Percentiles rank a stretch among this genome's conserved stretches.
Conservation (phyloP, 2,888 invertebrate genomes). For the Acrobasis repandana region DNA sequence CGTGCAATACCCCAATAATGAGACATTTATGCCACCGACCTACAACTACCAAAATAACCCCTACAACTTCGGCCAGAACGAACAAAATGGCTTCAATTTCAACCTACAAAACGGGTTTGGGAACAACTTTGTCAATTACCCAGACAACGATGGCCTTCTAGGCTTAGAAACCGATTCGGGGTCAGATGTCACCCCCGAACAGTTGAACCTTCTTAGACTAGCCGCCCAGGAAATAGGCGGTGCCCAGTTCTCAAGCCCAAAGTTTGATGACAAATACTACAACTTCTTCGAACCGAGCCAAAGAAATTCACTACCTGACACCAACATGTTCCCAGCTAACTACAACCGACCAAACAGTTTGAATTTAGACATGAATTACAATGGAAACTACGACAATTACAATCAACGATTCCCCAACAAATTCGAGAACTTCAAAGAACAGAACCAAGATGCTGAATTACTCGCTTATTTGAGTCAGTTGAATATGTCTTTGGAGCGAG, state of each 20-base stretch:
- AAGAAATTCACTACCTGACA: constrained; percentile 72
- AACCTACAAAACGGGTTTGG: constrained; percentile 63
- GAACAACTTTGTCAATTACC: constrained; percentile 64
- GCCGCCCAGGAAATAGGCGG: constrained; percentile 80
- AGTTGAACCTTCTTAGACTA: constrained; percentile 70
- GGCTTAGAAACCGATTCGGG: constrained; percentile 60
- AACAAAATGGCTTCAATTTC: constrained; percentile 64
- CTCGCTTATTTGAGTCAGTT: constrained; percentile 65
- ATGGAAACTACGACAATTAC: constrained; percentile 54
- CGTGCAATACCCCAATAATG: constrained; percentile 60
- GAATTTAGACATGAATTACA: constrained; percentile 67
- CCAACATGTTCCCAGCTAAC: constrained; percentile 62
- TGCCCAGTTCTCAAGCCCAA: constrained; percentile 69
- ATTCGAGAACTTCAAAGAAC: constrained; percentile 57
- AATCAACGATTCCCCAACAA: constrained; percentile 62
- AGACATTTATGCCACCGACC: constrained; percentile 55
- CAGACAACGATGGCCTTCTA: constrained; percentile 60
- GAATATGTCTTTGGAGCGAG: constrained; percentile 57
- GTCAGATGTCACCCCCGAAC: constrained; percentile 69
- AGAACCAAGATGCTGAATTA: constrained; percentile 63
- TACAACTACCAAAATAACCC: constrained; percentile 61
- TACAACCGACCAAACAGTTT: constrained; percentile 68
- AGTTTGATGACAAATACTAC: constrained; percentile 68
- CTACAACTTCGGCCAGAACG: constrained; percentile 60
- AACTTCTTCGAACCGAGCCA: constrained; percentile 76